Evolutionary conservation across 1,140 invertebrate species (phyloP), one percentile per base, ranked within the genome.

Genomic region (Microplitis mediator): DNA sequence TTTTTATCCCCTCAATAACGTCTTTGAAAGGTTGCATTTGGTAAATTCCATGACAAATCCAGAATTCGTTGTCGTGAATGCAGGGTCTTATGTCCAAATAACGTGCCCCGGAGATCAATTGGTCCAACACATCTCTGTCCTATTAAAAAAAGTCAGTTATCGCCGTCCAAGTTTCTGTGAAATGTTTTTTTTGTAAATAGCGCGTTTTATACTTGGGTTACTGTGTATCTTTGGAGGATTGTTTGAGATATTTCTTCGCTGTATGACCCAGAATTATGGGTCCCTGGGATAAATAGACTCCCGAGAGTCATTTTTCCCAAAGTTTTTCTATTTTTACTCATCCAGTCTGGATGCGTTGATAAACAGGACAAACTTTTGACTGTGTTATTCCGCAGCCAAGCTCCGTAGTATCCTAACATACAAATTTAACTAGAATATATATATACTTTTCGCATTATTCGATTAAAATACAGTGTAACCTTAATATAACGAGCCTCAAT

Each of bases 211-310:
- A 36, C 32, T 62, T 62, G 60, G 16, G 56, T 58, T 4, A 23
- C 56, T 34, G 56, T 58, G 8, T 58, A 58, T 58, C 56, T 16
- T 8, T 58, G 5, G 2, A 23, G 4, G 23, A 58, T 9, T 23
- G 56, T 23, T 5, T 4, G 56, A 23, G n/a, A 16, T 58, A 0
- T 1, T 58, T 58, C 56, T 16, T 58, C 14, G 0, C 16, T 31
- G 51, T 56, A 68, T 5, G 65, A 16, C 11, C 65, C 65, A 23
- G 65, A 68, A 35, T 68, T 51, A 35, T 68, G 65, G 23, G 65
- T 69, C 11, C 67, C 67, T 16, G 67, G 67, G 5, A 69, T 39
- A 45, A 69, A 60, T 60, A 69, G 13, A 9, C 14, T 4, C 5
- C 14, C 11, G 4, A 69, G 35, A 39, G 9, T 39, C 35, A 39